Evolutionary conservation across 2,888 invertebrate genomes (phyloP).

Genomic region (Amiota mariae): DNA sequence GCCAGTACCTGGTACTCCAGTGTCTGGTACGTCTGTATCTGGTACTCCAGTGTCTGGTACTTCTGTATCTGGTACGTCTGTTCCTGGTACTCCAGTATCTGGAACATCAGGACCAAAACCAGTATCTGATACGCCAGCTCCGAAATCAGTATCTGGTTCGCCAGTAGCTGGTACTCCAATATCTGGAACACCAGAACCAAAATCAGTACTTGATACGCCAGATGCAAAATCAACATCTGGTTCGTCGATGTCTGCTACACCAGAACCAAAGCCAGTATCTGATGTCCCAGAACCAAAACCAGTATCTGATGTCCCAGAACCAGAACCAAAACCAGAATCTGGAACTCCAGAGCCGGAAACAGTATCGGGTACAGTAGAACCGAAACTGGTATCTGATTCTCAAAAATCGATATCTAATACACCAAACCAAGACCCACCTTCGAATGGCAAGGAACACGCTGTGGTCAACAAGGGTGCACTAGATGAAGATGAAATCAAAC

Average conservation of each 20-base stretch:
- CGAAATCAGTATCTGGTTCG: not conserved
- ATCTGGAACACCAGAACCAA: not conserved
- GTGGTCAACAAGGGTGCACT: conserved; percentile 19
- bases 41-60: not conserved
- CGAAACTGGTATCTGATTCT: not conserved
- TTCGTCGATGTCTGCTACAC: not conserved
- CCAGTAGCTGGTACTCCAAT: conserved; percentile 2
- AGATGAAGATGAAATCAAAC: conserved; percentile 21
- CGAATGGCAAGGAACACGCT: conserved; percentile 34
- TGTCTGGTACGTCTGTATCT: not conserved
- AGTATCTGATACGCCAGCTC: not conserved
- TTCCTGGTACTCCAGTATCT: not conserved
- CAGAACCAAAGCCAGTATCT: not conserved
- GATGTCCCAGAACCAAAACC: conserved; percentile 5
- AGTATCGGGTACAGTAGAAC: not conserved
- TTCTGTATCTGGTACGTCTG: not conserved
- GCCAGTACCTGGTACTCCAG: not conserved
- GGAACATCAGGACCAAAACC: conserved; percentile 7
- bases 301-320: not conserved
- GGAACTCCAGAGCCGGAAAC: conserved; percentile 19
- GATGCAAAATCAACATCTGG: too few relatives aligned
- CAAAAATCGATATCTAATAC: not conserved
- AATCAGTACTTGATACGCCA: not conserved
- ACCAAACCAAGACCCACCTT: not conserved
- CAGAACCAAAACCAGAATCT: not conserved